These are phyloP conservation scores for Ceryle rudis DNA, from an alignment of 2,797 vertebrate species.

Conservation along the genomic window DNA sequence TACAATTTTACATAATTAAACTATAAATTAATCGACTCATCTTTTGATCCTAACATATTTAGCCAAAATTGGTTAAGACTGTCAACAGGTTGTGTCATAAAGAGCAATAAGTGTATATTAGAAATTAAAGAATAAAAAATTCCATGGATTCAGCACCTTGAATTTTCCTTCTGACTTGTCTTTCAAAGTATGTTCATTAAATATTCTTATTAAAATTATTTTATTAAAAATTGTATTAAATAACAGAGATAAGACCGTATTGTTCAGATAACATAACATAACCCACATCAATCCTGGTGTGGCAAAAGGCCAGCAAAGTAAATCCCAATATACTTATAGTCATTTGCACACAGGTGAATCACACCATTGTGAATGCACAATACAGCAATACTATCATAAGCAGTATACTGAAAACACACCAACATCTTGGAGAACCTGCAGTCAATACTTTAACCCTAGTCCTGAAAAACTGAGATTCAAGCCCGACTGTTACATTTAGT, in stretches of 20 bases:
- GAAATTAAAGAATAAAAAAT: background rate
- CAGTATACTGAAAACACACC: background rate
- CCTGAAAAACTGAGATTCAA: background rate
- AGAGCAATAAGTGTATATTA: background rate
- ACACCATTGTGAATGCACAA: accelerated
- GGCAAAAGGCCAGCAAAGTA: background rate
- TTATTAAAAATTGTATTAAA: no score
- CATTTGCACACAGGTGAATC: background rate
- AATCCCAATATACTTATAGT: background rate
- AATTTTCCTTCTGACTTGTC: background rate
- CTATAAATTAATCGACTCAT: background rate
- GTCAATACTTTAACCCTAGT: background rate
- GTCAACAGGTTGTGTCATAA: background rate
- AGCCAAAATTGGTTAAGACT: background rate
- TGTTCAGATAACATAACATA: background rate
- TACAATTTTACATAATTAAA: background rate
- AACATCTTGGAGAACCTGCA: background rate
- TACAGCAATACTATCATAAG: background rate
- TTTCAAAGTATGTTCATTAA: background rate
- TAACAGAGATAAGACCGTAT: background rate
- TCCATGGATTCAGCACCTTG: background rate
- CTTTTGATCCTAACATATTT: background rate
- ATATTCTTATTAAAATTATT: no score
- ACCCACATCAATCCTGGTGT: background rate
- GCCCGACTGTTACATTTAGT: background rate